Evolutionary conservation across 2,113 vertebrate genomes (phyloP).

Genomic region (Pygoscelis antarcticus): DNA sequence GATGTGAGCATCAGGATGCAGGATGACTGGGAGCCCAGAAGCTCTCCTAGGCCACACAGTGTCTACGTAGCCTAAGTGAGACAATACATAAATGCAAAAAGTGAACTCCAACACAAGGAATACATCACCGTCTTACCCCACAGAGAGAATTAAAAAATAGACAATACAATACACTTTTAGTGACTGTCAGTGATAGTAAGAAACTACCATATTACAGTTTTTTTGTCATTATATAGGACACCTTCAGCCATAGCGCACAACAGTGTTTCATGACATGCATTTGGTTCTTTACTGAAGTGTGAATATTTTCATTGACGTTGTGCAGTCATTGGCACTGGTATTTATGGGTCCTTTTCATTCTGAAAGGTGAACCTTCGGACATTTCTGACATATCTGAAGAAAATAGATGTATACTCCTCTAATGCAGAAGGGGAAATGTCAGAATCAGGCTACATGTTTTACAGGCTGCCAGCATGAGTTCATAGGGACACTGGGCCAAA

Average conservation of each 20-base stretch:
- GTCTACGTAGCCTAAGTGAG: not conserved
- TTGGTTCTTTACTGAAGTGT: not conserved
- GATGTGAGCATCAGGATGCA: too few species aligned
- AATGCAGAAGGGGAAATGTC: not conserved
- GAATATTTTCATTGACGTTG: not conserved
- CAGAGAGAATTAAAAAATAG: not conserved
- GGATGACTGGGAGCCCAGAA: not conserved
- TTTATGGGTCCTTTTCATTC: not conserved
- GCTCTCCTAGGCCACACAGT: not conserved
- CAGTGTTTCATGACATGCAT: not conserved
- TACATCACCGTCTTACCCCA: not conserved
- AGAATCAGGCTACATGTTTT: not conserved
- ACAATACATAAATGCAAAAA: not conserved
- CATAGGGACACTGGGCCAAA: not conserved
- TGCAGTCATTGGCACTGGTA: not conserved
- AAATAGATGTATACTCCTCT: not conserved
- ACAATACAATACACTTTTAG: not conserved
- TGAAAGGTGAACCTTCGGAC: not conserved
- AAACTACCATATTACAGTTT: not conserved
- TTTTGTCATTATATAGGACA: not conserved
- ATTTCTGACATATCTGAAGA: not conserved
- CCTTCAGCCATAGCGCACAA: not conserved
- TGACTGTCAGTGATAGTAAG: not conserved
- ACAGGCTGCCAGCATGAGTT: not conserved
- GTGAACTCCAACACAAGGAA: not conserved